Evolutionary conservation across 2,888 invertebrate species (phyloP), one percentile per base, ranked within the genome.

Genomic region (Mythimna vitellina): DNA sequence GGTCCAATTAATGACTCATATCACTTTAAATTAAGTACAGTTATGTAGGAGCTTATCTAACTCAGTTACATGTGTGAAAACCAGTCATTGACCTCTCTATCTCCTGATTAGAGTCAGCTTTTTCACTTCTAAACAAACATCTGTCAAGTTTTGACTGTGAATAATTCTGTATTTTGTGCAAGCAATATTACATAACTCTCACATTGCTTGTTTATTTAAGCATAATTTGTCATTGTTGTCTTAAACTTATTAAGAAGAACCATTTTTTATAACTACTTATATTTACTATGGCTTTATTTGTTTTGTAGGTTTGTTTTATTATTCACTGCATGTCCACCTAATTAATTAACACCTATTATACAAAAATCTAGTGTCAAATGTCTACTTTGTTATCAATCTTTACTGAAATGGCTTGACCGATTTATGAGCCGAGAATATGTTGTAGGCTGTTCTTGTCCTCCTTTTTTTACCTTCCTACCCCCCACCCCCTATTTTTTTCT

Each of bases 21-120:
- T 42, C n/a, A 67, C 14, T 74, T 29, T 58, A 69, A 64, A 71
- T 65, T 32, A 73, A 64, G 14, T 54, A n/a, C 51, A 64, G 25
- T 72, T 61, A 80, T 72, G 71, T 72, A 17, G 42, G 12, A 64
- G 66, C 64, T 76, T 80, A 76, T 80, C 80, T 66, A 12, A 42
- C n/a, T 5, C 10, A 38, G 46, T 38, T 46, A 22, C 32, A 64
- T 67, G 57, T 70, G 56, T 69, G 29, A 62, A 76, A 65, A 70
- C 46, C 5, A 35, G 69, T 73, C 81, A 73, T 65, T 77, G 70
- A 80, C 70, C 64, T 65, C 57, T 35, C n/a, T 53, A 35, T 35
- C 63, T 67, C 17, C 58, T 65, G 76, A 80, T 72, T 76, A 80
- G 64, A 57, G 20, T 7, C 6, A 51, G 0, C 22, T 66, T 67